These are phyloP conservation scores for Musca vetustissima DNA, from an alignment of 1,140 invertebrate genomes.

Conservation along the genomic window DNA sequence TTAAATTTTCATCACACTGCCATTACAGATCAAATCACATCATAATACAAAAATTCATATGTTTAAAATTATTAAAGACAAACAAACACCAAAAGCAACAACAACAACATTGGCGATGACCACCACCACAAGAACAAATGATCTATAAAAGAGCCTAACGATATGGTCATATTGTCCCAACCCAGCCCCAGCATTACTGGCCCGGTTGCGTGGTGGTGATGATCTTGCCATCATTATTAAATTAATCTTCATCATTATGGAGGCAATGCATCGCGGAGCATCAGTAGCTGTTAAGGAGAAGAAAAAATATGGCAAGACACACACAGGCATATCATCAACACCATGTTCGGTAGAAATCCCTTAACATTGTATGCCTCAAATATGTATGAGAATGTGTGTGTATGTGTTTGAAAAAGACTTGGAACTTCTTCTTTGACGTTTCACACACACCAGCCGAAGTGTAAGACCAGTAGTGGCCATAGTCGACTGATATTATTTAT, in stretches of 20 bases:
- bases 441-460: neutral
- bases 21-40: no score
- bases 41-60: no score
- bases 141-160: neutral
- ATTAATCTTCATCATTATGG: neutral
- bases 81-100: slow-evolving; percentile 7
- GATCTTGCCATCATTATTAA: no score
- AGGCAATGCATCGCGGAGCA: neutral
- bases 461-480: slow-evolving; percentile 13
- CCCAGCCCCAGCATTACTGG: neutral
- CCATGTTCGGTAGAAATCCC: no score
- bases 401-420: neutral
- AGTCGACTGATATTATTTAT: slow-evolving; percentile 16
- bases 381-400: no score
- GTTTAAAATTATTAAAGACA: neutral
- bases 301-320: no score
- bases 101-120: neutral
- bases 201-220: no score
- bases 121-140: neutral
- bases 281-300: no score
- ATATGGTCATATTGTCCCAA: neutral
- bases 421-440: neutral
- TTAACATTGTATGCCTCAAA: no score
- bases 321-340: no score
- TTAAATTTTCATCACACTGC: no score